Evolutionary conservation across 1,140 invertebrate genomes (phyloP), one percentile per base, ranked within the genome.

Genomic region (Drosophila leontia): DNA sequence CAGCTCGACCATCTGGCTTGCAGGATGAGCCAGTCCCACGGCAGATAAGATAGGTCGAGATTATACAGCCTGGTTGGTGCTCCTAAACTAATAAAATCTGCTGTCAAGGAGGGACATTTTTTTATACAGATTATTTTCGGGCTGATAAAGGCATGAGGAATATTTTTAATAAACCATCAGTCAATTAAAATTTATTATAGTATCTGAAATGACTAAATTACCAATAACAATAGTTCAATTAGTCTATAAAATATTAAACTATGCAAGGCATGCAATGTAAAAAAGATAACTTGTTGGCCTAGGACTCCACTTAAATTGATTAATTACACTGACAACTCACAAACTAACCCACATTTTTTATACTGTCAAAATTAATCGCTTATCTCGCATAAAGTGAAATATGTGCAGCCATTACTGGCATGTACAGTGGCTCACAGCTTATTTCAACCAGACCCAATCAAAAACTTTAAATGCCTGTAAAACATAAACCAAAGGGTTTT

Each of bases 41-140:
- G 6, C 37, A 60, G 62, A 60, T 64, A 64, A 61, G 62, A 64
- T 61, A 64, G 32, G 62, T 34, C 29, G 29, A 60, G 37, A 42
- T 63, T 59, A 41, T 32, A 63, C 15, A 41, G 35, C 35, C 6
- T 29, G 9, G 13, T n/a, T 42, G 15, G 12, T 37, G n/a, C 2
- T 32, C 50, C 6, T 6, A 19, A 60, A 41, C 15, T 29, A 60
- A 29, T 41, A 3, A 23, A 60, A 60, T 17, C 61, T 13, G 55
- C 55, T n/a, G 32, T n/a, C 26, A 42, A n/a, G 51, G 23, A 29
- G 55, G 11, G 3, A 8, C 4, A 23, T 2, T 9, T 19, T 19
- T 15, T 37, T 55, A 9, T 15, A 23, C 7, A 51, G 29, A 32
- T 32, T 5, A 32, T 51, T 34, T 17, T 17, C 1, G 2, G 9